Conservation (phyloP, 2,113 vertebrate species). For the Crotalus viridis region DNA sequence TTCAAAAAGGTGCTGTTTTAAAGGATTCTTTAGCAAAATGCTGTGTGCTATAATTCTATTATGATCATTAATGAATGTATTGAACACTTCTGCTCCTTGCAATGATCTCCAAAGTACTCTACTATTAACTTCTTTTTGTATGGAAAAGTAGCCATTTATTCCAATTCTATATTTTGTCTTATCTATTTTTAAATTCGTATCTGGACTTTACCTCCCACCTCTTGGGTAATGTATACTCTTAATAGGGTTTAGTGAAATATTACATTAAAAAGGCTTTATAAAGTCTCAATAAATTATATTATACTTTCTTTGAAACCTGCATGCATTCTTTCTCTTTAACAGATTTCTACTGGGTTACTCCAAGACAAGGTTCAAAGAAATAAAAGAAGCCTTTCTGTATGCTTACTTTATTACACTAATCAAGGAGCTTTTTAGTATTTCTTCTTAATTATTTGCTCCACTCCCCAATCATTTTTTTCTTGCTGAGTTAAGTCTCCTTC, state of each 20-base stretch:
- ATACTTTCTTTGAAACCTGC: not conserved
- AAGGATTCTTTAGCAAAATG: constrained; percentile 59
- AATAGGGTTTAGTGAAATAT: constrained; percentile 59
- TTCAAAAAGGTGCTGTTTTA: constrained; percentile 33
- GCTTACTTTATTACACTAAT: constrained; percentile 32
- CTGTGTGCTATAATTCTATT: constrained; percentile 51
- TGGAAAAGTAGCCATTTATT: constrained; percentile 58
- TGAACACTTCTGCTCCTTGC: constrained; percentile 55
- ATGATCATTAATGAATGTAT: constrained; percentile 67
- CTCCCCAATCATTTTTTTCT: not conserved
- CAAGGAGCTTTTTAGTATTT: constrained; percentile 33
- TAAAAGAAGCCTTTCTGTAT: constrained; percentile 41
- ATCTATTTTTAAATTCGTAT: constrained; percentile 64
- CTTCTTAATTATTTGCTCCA: not conserved
- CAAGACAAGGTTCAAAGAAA: constrained; percentile 34
- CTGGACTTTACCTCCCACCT: constrained; percentile 58
- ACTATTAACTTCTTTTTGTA: constrained; percentile 68
- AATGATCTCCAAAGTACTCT: constrained; percentile 62
- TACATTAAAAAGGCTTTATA: constrained; percentile 65
- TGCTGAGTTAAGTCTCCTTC: accelerated
- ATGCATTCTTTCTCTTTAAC: constrained; percentile 39
- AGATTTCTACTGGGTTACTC: constrained; percentile 49
- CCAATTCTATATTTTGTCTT: constrained; percentile 57
- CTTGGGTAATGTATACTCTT: constrained; percentile 59
- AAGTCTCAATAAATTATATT: constrained; percentile 64